These are phyloP conservation scores for Ochropacha duplaris DNA, from an alignment of 2,888 invertebrate species.

Conservation along the genomic window DNA sequence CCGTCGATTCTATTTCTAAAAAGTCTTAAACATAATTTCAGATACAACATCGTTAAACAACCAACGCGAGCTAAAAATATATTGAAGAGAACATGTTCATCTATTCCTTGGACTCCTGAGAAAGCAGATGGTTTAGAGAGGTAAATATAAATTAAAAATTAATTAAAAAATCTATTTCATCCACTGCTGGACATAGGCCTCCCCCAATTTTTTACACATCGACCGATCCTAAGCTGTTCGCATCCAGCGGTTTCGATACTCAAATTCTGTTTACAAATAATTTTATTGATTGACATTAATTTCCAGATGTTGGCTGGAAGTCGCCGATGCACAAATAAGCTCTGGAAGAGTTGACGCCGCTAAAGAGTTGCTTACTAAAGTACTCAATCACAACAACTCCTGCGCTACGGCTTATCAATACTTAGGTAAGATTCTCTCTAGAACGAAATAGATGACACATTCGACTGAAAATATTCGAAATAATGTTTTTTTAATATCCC, in stretches of 20 bases:
- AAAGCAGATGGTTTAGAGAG: slow-evolving; percentile 97
- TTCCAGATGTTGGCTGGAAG: slow-evolving; percentile 92
- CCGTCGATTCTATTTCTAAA: too few relatives aligned
- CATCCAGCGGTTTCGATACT: too few relatives aligned
- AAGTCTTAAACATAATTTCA: slow-evolving; percentile 34
- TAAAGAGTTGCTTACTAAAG: slow-evolving; percentile 89
- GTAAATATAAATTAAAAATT: slow-evolving; percentile 34
- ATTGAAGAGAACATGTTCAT: slow-evolving; percentile 91
- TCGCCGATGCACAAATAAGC: slow-evolving; percentile 92
- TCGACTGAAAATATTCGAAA: too few relatives aligned
- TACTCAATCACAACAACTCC: slow-evolving; percentile 92
- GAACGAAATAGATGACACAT: too few relatives aligned
- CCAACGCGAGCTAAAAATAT: slow-evolving; percentile 95
- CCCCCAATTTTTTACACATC: too few relatives aligned
- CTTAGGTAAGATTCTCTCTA: slow-evolving; percentile 54
- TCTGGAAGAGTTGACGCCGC: slow-evolving; percentile 93
- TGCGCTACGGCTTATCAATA: slow-evolving; percentile 96
- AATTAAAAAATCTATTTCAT: not conserved
- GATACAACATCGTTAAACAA: slow-evolving; percentile 95
- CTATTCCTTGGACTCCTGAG: slow-evolving; percentile 95
- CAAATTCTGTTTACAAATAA: too few relatives aligned
- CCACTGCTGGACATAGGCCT: too few relatives aligned
- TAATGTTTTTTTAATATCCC: slow-evolving; percentile 22
- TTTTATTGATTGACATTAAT: slow-evolving; percentile 1
- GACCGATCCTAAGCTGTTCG: too few relatives aligned